Evolutionary conservation across 1,140 invertebrate species (phyloP).

Genomic region (Mycetomoellerius zeteki): DNA sequence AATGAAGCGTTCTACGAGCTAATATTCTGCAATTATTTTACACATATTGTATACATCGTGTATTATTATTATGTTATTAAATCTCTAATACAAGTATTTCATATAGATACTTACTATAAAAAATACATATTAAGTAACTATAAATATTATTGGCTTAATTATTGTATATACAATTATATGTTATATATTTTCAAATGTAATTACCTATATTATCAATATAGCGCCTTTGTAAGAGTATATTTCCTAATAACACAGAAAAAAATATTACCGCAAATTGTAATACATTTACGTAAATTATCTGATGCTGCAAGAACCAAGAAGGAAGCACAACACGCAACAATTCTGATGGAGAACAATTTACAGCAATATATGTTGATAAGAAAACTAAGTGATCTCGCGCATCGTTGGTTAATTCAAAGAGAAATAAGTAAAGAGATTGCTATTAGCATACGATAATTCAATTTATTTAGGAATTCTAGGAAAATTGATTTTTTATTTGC

Average conservation of each 20-base stretch:
- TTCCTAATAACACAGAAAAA: not conserved
- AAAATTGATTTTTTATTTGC: slow-evolving; percentile 10
- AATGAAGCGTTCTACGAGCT: not conserved
- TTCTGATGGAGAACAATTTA: slow-evolving; percentile 1
- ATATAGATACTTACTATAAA: not conserved
- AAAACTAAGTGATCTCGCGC: not conserved
- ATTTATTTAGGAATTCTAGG: slow-evolving; percentile 11
- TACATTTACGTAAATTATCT: slow-evolving; percentile 9
- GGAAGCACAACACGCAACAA: not conserved
- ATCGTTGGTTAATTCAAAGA: not conserved
- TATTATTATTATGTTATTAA: not conserved
- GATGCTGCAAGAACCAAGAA: not conserved
- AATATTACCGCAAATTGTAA: not conserved
- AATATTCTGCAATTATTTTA: slow-evolving; percentile 2
- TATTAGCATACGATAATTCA: slow-evolving; percentile 30
- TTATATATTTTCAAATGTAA: slow-evolving; percentile 1
- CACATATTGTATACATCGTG: not conserved
- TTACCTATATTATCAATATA: not conserved
- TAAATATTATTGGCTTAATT: not conserved
- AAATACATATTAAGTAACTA: too few relatives aligned
- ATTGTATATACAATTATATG: not conserved
- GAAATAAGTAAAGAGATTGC: slow-evolving; percentile 17
- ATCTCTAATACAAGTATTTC: not conserved
- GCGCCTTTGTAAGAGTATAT: not conserved
- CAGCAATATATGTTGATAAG: not conserved